Evolutionary conservation across 2,113 vertebrate genomes (phyloP).

Genomic region (Cairina moschata): DNA sequence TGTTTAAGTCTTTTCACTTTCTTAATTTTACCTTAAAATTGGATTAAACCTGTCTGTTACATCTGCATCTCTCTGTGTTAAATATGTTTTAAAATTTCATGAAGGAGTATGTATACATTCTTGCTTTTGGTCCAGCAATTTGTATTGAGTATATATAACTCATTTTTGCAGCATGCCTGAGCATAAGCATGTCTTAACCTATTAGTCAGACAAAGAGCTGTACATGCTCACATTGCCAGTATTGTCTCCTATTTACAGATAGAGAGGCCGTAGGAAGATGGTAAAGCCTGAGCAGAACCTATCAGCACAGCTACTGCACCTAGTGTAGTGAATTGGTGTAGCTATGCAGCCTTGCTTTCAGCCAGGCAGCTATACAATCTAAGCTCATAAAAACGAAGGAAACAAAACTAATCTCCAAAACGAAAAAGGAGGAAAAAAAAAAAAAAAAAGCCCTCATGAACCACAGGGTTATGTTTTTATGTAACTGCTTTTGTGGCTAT

Average conservation of each 20-base stretch:
- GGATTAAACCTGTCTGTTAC: neutral
- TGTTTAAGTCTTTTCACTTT: neutral
- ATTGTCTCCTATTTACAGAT: neutral
- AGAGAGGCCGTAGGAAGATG: neutral
- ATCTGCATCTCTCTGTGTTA: neutral
- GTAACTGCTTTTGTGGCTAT: conserved; percentile 11
- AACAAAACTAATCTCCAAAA: neutral
- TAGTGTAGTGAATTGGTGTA: neutral
- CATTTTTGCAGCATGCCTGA: neutral
- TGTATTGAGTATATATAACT: neutral
- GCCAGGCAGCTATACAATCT: neutral
- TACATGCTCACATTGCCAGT: neutral
- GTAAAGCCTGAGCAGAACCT: neutral
- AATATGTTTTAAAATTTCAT: neutral
- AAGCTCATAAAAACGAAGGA: neutral
- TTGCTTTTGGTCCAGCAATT: neutral
- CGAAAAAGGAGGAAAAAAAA: neutral
- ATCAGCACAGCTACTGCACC: neutral
- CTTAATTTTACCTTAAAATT: neutral
- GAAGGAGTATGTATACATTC: neutral
- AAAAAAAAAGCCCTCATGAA: neutral
- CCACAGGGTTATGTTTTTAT: conserved; percentile 10
- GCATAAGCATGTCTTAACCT: neutral
- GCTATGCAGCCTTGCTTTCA: neutral
- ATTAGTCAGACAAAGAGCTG: neutral